A percentile compares a stretch with the other conserved stretches of the same genome.
Conservation (phyloP, 1,140 invertebrate species). For the Bicyclus anynana region DNA sequence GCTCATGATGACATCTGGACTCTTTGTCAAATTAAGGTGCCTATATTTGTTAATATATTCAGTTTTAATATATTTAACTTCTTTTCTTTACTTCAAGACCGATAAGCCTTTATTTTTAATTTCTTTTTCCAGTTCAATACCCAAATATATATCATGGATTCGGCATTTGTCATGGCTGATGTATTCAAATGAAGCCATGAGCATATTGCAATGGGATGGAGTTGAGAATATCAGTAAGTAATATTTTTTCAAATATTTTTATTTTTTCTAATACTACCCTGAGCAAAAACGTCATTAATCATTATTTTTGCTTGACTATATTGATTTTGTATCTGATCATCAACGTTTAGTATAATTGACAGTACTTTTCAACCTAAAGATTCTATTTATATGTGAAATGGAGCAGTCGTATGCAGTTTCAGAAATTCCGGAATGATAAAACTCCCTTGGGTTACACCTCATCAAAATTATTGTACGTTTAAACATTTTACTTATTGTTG, state of each 20-base stretch:
- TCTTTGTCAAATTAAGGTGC: constrained; percentile 90
- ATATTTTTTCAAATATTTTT: too few relatives aligned
- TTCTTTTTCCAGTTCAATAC: constrained; percentile 84
- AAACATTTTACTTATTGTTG: not conserved
- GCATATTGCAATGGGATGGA: constrained; percentile 87
- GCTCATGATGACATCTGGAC: constrained; percentile 91
- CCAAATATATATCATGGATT: constrained; percentile 88
- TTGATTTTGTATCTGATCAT: too few relatives aligned
- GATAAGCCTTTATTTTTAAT: too few relatives aligned
- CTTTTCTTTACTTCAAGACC: too few relatives aligned
- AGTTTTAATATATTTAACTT: too few relatives aligned
- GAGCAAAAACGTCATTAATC: too few relatives aligned
- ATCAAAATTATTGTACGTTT: not conserved
- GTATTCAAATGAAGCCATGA: constrained; percentile 93
- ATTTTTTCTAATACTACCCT: too few relatives aligned
- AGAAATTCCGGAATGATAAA: not conserved
- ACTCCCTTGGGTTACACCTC: not conserved
- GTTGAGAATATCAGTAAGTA: constrained; percentile 87
- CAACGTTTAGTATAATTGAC: too few relatives aligned
- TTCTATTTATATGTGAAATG: too few relatives aligned
- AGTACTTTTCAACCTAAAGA: too few relatives aligned
- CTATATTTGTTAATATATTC: not conserved
- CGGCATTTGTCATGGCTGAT: constrained; percentile 95
- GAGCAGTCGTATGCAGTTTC: not conserved
- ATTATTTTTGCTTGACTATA: too few relatives aligned